A percentile compares a stretch with the other conserved stretches of the same genome.
Conservation (phyloP, 2,113 vertebrate species). For the Elanus axillaris region DNA sequence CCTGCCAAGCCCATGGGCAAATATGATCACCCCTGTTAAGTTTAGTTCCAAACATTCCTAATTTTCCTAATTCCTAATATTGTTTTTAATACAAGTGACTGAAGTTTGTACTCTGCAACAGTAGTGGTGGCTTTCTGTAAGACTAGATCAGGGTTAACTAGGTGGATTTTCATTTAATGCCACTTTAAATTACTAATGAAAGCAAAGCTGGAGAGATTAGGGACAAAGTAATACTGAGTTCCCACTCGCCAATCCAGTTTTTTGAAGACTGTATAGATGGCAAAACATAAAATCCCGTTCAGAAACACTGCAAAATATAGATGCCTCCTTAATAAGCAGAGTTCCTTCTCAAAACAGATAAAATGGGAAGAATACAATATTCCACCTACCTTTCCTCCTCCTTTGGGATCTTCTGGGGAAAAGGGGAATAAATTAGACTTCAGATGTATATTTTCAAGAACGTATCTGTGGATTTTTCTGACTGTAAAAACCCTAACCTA, state of each 20-base stretch:
- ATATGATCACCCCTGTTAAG: background rate
- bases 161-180: background rate
- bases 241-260: fast-evolving
- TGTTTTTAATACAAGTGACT: background rate
- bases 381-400: background rate
- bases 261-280: background rate
- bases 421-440: background rate
- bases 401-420: background rate
- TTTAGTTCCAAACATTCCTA: background rate
- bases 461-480: background rate
- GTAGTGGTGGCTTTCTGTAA: background rate
- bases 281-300: background rate
- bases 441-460: background rate
- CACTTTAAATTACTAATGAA: background rate
- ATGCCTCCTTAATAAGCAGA: background rate
- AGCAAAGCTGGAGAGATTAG: background rate
- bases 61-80: background rate
- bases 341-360: background rate
- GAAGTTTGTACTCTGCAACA: background rate
- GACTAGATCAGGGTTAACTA: background rate
- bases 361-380: background rate
- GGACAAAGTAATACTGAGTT: background rate
- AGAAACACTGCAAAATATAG: background rate
- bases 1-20: background rate
- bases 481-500: background rate